These are phyloP conservation scores for Diadophis punctatus DNA, from an alignment of 2,113 vertebrate genomes.

Conservation along the genomic window DNA sequence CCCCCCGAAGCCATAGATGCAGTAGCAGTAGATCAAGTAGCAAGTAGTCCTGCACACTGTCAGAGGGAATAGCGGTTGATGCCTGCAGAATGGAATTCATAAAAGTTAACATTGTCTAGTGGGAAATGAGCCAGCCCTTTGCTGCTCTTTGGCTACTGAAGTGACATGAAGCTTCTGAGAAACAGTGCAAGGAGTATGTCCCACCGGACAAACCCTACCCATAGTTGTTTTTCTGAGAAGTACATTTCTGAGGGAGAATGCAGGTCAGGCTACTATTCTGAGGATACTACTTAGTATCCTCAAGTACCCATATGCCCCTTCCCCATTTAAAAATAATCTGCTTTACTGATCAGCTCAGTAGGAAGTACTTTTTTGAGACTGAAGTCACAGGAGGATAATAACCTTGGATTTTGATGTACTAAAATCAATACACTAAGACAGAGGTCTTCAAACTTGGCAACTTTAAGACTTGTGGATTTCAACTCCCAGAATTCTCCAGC, in stretches of 20 bases:
- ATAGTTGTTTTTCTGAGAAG: not conserved
- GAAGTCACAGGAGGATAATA: not conserved
- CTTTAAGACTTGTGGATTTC: too few relatives aligned
- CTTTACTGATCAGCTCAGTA: not conserved
- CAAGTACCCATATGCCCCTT: not conserved
- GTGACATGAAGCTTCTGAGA: not conserved
- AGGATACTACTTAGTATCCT: not conserved
- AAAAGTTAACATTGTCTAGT: not conserved
- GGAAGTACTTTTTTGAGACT: not conserved
- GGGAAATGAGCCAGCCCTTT: not conserved
- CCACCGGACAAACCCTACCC: not conserved
- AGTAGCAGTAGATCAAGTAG: not conserved
- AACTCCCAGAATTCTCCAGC: too few relatives aligned
- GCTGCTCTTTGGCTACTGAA: not conserved
- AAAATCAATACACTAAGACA: not conserved
- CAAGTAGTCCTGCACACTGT: slow-evolving; percentile 17
- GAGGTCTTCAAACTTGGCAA: too few relatives aligned
- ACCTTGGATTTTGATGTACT: not conserved
- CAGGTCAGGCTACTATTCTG: not conserved
- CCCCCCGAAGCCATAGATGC: not conserved
- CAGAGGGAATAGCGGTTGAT: slow-evolving; percentile 26
- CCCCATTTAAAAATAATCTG: not conserved
- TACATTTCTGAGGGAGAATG: not conserved
- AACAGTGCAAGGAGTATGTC: not conserved
- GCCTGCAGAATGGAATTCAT: slow-evolving; percentile 27